Conservation (phyloP, 2,113 vertebrate genomes). For the Phaetusa simplex region DNA sequence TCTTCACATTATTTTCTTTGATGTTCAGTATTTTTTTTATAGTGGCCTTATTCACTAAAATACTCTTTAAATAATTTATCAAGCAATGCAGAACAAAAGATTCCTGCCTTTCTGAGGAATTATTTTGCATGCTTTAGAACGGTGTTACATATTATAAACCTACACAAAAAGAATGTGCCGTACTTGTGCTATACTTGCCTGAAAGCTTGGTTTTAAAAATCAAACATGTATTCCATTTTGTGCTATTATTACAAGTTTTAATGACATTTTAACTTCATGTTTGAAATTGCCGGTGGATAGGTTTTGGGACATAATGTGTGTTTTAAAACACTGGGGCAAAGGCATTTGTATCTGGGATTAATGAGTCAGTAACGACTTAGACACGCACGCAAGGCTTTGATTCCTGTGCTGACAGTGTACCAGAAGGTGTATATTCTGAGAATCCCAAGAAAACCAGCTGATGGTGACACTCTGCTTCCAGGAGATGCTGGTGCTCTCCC, state of each 20-base stretch:
- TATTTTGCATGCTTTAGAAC: not conserved
- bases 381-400: accelerated
- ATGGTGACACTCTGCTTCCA: not conserved
- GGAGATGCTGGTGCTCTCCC: not conserved
- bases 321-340: not conserved
- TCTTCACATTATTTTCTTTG: not conserved
- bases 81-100: not conserved
- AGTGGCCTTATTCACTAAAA: not conserved
- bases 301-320: not conserved
- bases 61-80: slow-evolving; percentile 21
- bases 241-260: not conserved
- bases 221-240: not conserved
- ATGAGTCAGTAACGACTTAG: not conserved
- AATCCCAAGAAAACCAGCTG: not conserved
- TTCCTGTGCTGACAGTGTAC: not conserved
- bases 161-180: not conserved
- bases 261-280: not conserved
- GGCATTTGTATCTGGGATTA: not conserved
- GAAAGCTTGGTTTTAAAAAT: not conserved
- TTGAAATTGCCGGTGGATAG: not conserved
- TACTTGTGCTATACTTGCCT: not conserved
- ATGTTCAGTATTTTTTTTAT: not conserved
- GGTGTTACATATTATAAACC: not conserved
- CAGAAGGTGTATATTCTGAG: not conserved
- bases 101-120: not conserved